Evolutionary conservation across 2,797 vertebrate genomes (phyloP).

Genomic region (Aplochiton taeniatus): DNA sequence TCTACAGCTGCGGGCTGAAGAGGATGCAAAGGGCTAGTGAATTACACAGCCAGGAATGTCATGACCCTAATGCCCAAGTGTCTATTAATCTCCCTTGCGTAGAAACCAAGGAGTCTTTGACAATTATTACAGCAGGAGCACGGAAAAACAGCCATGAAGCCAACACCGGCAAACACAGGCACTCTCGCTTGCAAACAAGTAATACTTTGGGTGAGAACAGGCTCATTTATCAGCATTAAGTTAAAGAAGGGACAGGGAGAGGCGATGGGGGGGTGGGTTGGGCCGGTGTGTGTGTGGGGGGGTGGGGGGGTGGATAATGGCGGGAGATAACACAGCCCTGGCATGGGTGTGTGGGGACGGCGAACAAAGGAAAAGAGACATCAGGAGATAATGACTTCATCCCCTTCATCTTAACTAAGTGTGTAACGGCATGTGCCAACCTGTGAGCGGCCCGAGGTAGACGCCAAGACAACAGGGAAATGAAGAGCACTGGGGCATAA

Average conservation of each 20-base stretch:
- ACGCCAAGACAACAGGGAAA: not conserved
- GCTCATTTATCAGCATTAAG: slow-evolving; percentile 71
- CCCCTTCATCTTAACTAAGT: slow-evolving; percentile 30
- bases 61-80: slow-evolving; percentile 16
- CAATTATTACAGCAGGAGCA: slow-evolving; percentile 26
- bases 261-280: not conserved
- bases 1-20: too few relatives aligned
- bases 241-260: slow-evolving; percentile 48
- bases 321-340: slow-evolving; percentile 23
- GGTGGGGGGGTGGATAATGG: not conserved
- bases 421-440: slow-evolving; percentile 10
- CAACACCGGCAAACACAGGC: slow-evolving; percentile 24
- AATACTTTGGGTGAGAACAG: slow-evolving; percentile 41
- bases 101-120: slow-evolving; percentile 29
- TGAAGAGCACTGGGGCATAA: not conserved
- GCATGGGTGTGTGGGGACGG: slow-evolving; percentile 36
- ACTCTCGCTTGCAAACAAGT: slow-evolving; percentile 43
- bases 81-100: not conserved
- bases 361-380: slow-evolving; percentile 52
- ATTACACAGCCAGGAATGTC: too few relatives aligned
- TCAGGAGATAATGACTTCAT: slow-evolving; percentile 52
- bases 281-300: slow-evolving; percentile 7
- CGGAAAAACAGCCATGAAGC: slow-evolving; percentile 18
- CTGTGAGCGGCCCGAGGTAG: not conserved
- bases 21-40: too few relatives aligned